These are phyloP conservation scores for Origma solitaria DNA, from an alignment of 2,113 vertebrate genomes.

Conservation along the genomic window DNA sequence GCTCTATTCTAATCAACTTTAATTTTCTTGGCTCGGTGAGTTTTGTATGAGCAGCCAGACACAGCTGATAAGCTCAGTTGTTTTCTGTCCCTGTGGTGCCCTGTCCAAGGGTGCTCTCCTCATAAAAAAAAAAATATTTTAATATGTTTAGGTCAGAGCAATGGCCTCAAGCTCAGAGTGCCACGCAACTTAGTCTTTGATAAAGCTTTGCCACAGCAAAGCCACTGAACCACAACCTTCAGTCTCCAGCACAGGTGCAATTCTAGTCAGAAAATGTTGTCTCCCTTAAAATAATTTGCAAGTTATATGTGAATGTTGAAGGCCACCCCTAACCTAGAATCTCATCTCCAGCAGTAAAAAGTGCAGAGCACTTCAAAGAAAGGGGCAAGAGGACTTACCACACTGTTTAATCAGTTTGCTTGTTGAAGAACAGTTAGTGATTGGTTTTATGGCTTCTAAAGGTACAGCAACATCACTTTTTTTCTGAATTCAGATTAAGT, in stretches of 20 bases:
- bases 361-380: neutral
- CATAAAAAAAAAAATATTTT: neutral
- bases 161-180: neutral
- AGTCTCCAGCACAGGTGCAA: neutral
- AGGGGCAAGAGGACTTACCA: neutral
- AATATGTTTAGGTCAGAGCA: neutral
- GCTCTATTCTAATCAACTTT: neutral
- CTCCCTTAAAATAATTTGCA: neutral
- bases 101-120: neutral
- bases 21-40: neutral
- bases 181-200: neutral
- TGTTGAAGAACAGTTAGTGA: neutral
- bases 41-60: neutral
- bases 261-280: neutral
- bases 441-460: neutral
- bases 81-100: neutral
- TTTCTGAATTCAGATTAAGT: neutral
- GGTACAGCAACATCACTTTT: neutral
- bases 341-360: neutral
- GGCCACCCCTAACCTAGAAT: neutral
- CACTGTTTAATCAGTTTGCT: rapidly evolving
- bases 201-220: neutral
- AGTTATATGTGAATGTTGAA: neutral
- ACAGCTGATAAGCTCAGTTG: neutral
- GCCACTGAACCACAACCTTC: neutral